Base-by-base conservation (phyloP, 2,113 vertebrate genomes). In the Capreolus pygargus region DNA sequence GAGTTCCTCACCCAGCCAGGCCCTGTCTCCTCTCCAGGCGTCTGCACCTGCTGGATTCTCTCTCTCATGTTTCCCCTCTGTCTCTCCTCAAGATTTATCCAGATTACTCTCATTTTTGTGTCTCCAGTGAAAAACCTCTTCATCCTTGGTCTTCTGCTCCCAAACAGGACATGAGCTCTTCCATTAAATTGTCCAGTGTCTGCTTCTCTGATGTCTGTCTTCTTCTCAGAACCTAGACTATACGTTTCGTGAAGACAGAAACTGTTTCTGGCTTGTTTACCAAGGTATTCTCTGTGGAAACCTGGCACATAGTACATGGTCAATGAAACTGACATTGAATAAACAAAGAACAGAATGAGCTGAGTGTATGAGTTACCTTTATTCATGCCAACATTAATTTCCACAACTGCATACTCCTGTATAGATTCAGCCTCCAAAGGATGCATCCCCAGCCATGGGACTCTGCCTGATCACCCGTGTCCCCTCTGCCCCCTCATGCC, bases 11-110 rank as follows among this genome's bases (percentile, higher is more conserved):
- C 12, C 47, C 33, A 39, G 50, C 25, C 55, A 8, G 14, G 21
- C 10, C 16, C 39, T 13, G 0, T 39, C 43, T 79, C 11, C 39
- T 21, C 10, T 36, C 74, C 19, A 36, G 23, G 33, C 12, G 23
- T 83, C 57, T 5, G 27, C 43, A 64, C 8, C 0, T 19, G 1
- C 39, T 0, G 2, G 33, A n/a, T 7, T 5, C 36, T 45, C 33
- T 6, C 14, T 12, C 2, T 79, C 0, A 6, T 4, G 19, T 50
- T 39, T 82, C 11, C 15, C 21, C 47, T 95, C 64, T 11, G 3
- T 28, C 45, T 21, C 25, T 3, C 23, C n/a, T 6, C 7, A 33
- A n/a, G 33, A 28, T 27, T 64, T 52, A 52, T 39, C 52, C 17
- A 23, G 45, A 39, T 12, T 50, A 54, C 7, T 52, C 76, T 47